Evolutionary conservation across 2,113 vertebrate species (phyloP).

Genomic region (Amblyornis subalaris): DNA sequence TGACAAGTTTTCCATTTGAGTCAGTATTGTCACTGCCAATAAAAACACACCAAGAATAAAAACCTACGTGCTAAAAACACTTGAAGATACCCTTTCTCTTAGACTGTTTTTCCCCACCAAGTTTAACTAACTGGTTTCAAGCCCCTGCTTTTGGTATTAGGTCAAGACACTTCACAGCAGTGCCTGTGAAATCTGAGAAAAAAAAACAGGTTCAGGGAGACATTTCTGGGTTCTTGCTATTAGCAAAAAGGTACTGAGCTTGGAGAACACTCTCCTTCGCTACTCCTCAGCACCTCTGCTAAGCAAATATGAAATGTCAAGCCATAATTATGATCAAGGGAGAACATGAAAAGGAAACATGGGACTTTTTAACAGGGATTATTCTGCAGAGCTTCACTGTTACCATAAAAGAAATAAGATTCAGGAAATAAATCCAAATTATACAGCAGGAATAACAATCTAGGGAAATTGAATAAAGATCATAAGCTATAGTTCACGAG

Average conservation of each 20-base stretch:
- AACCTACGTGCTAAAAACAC: not conserved
- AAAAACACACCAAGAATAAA: not conserved
- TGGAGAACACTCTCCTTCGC: not conserved
- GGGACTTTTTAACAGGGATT: not conserved
- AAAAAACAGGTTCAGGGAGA: not conserved
- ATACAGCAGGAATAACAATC: not conserved
- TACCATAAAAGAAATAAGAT: not conserved
- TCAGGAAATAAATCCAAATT: not conserved
- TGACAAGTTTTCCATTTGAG: not conserved
- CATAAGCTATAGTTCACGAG: not conserved
- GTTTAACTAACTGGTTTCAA: not conserved
- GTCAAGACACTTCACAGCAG: not conserved
- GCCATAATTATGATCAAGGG: not conserved
- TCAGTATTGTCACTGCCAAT: not conserved
- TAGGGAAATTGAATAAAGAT: not conserved
- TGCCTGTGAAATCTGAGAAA: not conserved
- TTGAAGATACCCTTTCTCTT: not conserved
- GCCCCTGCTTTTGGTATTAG: not conserved
- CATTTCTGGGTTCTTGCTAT: not conserved
- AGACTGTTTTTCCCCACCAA: fast-evolving
- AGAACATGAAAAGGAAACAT: not conserved
- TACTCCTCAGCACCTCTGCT: not conserved
- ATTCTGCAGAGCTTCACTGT: not conserved
- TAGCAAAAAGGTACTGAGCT: not conserved
- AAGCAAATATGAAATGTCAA: not conserved